These are phyloP conservation scores for Anniella stebbinsi DNA, from an alignment of 2,797 vertebrate species.

Conservation along the genomic window DNA sequence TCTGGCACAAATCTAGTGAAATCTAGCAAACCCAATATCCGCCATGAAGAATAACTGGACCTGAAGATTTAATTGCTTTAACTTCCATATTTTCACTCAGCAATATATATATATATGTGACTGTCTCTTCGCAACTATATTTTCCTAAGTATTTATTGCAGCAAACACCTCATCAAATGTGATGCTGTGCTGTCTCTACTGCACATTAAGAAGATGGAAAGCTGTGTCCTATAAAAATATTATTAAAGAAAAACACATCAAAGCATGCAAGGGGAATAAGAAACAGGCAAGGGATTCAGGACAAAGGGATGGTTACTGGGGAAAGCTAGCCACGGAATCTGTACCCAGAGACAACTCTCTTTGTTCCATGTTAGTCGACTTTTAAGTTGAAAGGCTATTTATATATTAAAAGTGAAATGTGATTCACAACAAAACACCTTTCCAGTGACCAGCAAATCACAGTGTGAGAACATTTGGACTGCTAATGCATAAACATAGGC, in stretches of 20 bases:
- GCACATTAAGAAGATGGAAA: slow-evolving; percentile 4
- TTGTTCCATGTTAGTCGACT: not conserved
- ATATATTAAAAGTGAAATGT: not conserved
- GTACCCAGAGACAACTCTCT: not conserved
- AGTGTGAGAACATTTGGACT: too few species aligned
- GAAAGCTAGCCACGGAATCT: not conserved
- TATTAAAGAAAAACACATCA: not conserved
- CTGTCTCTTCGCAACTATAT: not conserved
- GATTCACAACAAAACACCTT: not conserved
- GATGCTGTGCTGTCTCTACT: not conserved
- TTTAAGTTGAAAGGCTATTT: not conserved
- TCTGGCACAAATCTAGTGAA: not conserved
- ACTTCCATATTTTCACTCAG: not conserved
- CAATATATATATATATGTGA: not conserved
- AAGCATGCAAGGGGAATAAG: not conserved
- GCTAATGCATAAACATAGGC: not conserved
- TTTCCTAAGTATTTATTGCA: not conserved
- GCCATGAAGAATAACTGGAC: too few species aligned
- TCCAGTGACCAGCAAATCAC: not conserved
- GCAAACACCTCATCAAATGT: slow-evolving; percentile 1
- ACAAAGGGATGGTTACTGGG: not conserved
- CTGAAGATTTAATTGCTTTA: not conserved
- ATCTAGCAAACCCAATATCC: not conserved
- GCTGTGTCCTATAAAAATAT: not conserved
- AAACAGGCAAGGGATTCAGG: not conserved